These are phyloP conservation scores for Augochlora pura DNA, from an alignment of 1,140 invertebrate species.

Conservation along the genomic window DNA sequence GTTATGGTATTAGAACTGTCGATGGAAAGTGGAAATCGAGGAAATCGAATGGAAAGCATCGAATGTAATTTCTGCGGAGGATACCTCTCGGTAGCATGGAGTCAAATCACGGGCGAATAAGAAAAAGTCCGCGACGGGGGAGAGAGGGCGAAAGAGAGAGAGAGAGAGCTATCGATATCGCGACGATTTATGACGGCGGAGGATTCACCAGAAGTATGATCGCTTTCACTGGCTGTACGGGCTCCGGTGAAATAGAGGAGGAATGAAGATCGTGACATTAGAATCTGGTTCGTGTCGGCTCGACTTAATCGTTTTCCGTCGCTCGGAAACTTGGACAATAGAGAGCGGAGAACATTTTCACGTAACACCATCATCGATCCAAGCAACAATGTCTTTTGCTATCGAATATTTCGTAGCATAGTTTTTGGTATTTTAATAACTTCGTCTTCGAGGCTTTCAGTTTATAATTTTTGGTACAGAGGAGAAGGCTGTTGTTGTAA, in stretches of 20 bases:
- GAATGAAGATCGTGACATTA: background rate
- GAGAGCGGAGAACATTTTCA: no score
- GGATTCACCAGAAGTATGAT: background rate
- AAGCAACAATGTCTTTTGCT: no score
- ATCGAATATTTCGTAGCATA: no score
- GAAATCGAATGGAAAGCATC: constrained; percentile 11
- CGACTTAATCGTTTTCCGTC: no score
- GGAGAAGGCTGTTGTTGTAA: no score
- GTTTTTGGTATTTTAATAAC: no score
- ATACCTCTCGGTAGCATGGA: background rate
- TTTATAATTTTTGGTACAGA: no score
- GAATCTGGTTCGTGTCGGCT: background rate
- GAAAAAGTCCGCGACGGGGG: background rate
- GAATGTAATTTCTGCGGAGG: background rate
- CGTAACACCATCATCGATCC: no score
- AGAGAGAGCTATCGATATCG: constrained; percentile 3
- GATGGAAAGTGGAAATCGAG: background rate
- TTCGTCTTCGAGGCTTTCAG: no score
- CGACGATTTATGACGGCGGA: constrained; percentile 11
- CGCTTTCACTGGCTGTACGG: constrained; percentile 8
- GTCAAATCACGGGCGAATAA: background rate
- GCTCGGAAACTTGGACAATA: no score
- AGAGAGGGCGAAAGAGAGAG: no score
- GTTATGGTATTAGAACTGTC: no score
- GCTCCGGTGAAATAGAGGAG: background rate